Base-by-base conservation (phyloP, 2,888 invertebrate genomes). In the Cheilosia vernalis region DNA sequence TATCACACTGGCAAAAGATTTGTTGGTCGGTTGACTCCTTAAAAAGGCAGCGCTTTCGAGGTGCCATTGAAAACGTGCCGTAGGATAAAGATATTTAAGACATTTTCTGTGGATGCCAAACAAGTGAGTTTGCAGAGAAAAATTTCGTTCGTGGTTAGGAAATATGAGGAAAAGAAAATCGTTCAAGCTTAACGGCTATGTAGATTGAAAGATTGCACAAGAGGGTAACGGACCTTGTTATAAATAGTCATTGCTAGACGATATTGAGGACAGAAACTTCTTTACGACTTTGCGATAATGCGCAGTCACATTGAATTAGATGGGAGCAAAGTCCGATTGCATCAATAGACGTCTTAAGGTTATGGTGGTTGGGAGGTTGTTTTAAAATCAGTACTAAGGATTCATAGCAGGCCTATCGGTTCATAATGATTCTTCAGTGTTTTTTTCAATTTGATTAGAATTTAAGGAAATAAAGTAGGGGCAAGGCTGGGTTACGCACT, bases 1-100 rank as follows among this genome's bases (percentile, higher is more conserved):
- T 27, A 61, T 37, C 24, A 47, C 61, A 53, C 51, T 69, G 44
- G 60, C 53, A 37, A 60, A 44, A 42, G 69, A 77, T 77, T 77
- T 77, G 44, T 66, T 66, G 64, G 74, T 58, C 58, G 64, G 74
- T 74, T 74, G 64, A 64, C 37, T 74, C 30, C 64, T 51, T 63
- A 47, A 56, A 30, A 47, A 27, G 47, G 4, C 30, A 37, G 58
- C 49, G 21, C 37, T 37, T 33, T 37, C 33, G 17, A 69, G 15
- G 33, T 58, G 37, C 37, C 24, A 58, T 27, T 60, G 37, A 49
- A 58, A 60, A 58, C 47, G 49, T 47, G 69, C 55, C 55, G n/a
- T 33, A 10, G 44, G 58, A 37, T 37, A n/a, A 47, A 44, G 21
- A 44, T 47, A 56, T 56, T 40, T 44, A 30, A 69, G 30, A 47